Evolutionary conservation across 2,113 vertebrate genomes (phyloP), one percentile per base, ranked within the genome.

Genomic region (Epinephelus lanceolatus): DNA sequence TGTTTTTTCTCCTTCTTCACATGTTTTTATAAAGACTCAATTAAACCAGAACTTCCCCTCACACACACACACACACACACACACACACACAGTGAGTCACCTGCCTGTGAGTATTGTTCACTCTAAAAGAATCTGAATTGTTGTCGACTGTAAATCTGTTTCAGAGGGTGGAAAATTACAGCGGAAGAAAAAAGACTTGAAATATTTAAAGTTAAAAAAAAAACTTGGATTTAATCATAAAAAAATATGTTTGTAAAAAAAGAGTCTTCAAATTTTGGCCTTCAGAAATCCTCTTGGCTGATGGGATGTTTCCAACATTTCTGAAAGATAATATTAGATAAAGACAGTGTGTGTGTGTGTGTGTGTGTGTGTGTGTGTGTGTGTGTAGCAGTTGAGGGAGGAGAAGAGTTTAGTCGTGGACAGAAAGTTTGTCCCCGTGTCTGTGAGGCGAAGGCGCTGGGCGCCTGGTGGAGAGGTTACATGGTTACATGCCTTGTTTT

Each of bases 401-500:
- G 0, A 2, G 25, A 19, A 25, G 15, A 12, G 10, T 70, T 51
- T 17, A 18, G 14, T 51, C 9, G 15, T 51, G 15, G 2, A 42
- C 42, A 42, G 42, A 42, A 42, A 42, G 33, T 37, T 37, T 37
- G 33, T 37, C 33, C 33, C 33, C 47, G 13, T 90, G 82, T 86
- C 86, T 85, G 83, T 91, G 78, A 75, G 88, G 30, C 10, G 57
- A 33, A 57, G 25, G 56, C 0, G 76, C n/a, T 47, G 47, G 19
- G 17, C 33, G 19, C 49, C 71, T 80, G 33, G 0, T 14, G 19
- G 40, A 84, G 79, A 84, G 85, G 80, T 78, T 40, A 30, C 71
- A 56, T 33, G 85, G 80, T 78, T 40, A 30, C 71, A 56, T 33
- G 71, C 42, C 83, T 83, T 73, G 65, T 86, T 87, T 86, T 81